These are phyloP conservation scores for Brenthis ino DNA, from an alignment of 2,888 invertebrate genomes.

Conservation along the genomic window DNA sequence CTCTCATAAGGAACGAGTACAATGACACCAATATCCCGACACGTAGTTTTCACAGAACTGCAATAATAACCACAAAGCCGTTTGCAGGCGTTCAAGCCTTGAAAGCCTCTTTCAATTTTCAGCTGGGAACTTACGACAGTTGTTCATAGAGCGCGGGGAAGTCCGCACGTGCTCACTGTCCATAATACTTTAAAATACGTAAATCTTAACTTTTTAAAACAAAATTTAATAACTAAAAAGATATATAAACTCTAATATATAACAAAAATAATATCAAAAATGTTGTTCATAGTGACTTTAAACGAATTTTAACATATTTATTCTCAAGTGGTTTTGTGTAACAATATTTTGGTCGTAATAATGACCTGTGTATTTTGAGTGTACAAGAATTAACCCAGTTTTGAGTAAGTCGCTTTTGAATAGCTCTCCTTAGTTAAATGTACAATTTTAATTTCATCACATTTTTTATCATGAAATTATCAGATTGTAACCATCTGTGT, in stretches of 20 bases:
- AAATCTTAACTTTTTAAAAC: constrained; percentile 35
- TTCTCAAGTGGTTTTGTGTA: constrained; percentile 5
- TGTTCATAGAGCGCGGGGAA: constrained; percentile 38
- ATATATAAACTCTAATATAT: constrained; percentile 5
- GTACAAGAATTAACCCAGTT: constrained; percentile 36
- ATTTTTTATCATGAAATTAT: neutral
- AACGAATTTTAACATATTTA: neutral
- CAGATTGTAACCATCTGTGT: neutral
- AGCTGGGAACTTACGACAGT: constrained; percentile 47
- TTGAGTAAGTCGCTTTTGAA: constrained; percentile 34
- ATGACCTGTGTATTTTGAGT: constrained; percentile 28
- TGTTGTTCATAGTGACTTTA: neutral
- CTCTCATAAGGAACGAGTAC: constrained; percentile 4
- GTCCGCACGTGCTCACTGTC: constrained; percentile 44
- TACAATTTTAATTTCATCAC: constrained; percentile 6
- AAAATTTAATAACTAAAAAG: constrained; percentile 1
- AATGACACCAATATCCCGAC: constrained; percentile 21
- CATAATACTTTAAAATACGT: constrained; percentile 31
- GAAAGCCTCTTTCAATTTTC: constrained; percentile 51
- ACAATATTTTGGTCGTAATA: constrained; percentile 21
- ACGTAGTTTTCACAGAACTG: constrained; percentile 31
- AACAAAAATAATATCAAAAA: constrained; percentile 1
- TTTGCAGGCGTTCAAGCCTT: constrained; percentile 52
- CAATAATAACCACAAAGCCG: constrained; percentile 63
- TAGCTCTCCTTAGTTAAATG: constrained; percentile 23